Evolutionary conservation across 2,888 invertebrate species (phyloP), one percentile per base, ranked within the genome.

Genomic region (Agriopis marginaria): DNA sequence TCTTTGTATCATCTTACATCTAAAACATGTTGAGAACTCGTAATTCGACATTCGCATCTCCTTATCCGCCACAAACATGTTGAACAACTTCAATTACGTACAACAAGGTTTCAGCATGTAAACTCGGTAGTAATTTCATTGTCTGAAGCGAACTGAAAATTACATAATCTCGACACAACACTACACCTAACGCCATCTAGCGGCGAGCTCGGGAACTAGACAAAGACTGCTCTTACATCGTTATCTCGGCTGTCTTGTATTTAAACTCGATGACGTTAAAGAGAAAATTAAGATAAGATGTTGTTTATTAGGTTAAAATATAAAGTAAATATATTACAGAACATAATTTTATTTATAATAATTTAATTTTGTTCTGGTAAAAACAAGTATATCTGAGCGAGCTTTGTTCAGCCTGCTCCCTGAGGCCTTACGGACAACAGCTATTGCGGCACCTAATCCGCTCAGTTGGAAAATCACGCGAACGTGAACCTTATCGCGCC

Each of bases 131-230:
- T 65, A 66, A 66, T 60, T 54, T 40, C 47, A 66, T 66, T 54
- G 60, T 61, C 60, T 53, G 59, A 14, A 32, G 50, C 58, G 58
- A 51, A 44, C 42, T 23, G 40, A 14, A 23, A 53, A 65, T 59
- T 65, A 65, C 39, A 17, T 65, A 65, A 65, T 49, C 42, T 50
- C 45, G 12, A n/a, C 42, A 40, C 60, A 55, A 61, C 51, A 50
- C 39, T 11, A 66, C 59, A 60, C 45, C 61, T 66, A 66, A 7
- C 49, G 66, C 61, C 66, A 66, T 66, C 66, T 66, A 60, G 54
- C 53, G 55, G 49, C 7, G 40, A 4, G 17, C 10, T n/a, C 14
- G 12, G 42, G 40, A 55, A 66, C 66, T 55, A 54, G 39, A 53
- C 49, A 66, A 66, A 54, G 47, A 9, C 54, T 55, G 53, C 14